These are phyloP conservation scores for Brachymystax lenok DNA, from an alignment of 2,797 vertebrate genomes.

Conservation along the genomic window DNA sequence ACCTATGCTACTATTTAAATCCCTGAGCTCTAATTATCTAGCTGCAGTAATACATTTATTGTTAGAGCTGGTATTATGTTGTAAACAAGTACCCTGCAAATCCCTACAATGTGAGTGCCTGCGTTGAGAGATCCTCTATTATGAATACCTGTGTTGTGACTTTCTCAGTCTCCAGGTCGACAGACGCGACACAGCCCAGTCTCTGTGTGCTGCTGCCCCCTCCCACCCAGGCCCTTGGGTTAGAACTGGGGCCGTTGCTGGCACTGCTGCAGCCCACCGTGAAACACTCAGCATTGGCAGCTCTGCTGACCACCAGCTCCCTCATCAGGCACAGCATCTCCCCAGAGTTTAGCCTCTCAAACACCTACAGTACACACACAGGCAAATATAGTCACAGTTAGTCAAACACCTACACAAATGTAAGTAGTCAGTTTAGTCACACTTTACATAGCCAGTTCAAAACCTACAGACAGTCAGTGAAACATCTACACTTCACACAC, in stretches of 20 bases:
- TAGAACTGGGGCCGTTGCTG: neutral
- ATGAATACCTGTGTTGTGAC: conserved; percentile 78
- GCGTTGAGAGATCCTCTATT: neutral
- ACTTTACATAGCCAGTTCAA: neutral
- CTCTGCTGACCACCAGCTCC: conserved; percentile 71
- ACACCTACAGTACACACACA: conserved; percentile 77
- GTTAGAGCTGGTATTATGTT: neutral
- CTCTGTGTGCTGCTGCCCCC: conserved; percentile 83
- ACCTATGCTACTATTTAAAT: neutral
- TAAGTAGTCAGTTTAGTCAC: neutral
- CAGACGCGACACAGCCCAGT: conserved; percentile 78
- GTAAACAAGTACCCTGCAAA: no score
- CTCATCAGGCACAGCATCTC: conserved; percentile 88
- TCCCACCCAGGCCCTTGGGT: conserved; percentile 81
- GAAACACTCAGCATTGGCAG: conserved; percentile 82
- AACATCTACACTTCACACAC: neutral
- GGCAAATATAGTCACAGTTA: neutral
- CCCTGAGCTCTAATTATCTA: neutral
- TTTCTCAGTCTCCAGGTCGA: conserved; percentile 79
- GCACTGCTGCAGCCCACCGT: conserved; percentile 60
- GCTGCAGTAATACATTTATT: neutral
- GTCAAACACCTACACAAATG: neutral
- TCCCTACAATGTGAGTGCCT: neutral
- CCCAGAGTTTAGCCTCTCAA: conserved; percentile 87
- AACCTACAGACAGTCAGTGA: neutral